phyloP scores from a whole-genome alignment of 2,888 invertebrate genomes.

The Spisula solida region DNA sequence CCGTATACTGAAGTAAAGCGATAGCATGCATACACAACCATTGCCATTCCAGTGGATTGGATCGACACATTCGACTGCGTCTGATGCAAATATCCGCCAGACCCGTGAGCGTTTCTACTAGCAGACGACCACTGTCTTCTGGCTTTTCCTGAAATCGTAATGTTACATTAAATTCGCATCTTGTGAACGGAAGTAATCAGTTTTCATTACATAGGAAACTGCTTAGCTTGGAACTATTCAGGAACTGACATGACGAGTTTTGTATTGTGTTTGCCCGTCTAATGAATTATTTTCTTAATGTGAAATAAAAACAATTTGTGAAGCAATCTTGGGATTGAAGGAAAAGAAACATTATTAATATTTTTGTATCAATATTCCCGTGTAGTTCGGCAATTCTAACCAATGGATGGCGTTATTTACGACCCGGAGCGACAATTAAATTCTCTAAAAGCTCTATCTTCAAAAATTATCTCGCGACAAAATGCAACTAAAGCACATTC shows the following conservation, averaged over 20 bases:
- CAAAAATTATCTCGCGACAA: too few species aligned
- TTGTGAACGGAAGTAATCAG: too few species aligned
- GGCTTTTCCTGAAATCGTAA: constrained; percentile 73
- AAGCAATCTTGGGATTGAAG: neutral
- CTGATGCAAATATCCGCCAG: constrained; percentile 83
- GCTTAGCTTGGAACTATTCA: neutral
- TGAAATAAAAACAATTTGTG: neutral
- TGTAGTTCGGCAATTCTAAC: neutral
- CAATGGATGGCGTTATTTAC: neutral
- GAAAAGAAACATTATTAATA: too few species aligned
- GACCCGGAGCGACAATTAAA: neutral
- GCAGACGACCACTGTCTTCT: constrained; percentile 75
- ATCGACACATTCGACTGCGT: constrained; percentile 79
- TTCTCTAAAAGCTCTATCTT: neutral
- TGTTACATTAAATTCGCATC: neutral
- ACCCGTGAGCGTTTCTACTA: constrained; percentile 79
- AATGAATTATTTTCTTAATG: neutral
- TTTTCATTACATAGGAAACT: neutral
- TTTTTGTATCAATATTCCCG: too few species aligned
- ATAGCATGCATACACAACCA: constrained; percentile 84
- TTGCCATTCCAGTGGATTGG: constrained; percentile 84
- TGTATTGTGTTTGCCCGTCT: too few species aligned
- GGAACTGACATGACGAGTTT: neutral
- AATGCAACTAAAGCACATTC: too few species aligned
- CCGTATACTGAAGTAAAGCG: constrained; percentile 81